Base-by-base conservation (phyloP, 2,888 invertebrate genomes). In the Stramonita haemastoma region DNA sequence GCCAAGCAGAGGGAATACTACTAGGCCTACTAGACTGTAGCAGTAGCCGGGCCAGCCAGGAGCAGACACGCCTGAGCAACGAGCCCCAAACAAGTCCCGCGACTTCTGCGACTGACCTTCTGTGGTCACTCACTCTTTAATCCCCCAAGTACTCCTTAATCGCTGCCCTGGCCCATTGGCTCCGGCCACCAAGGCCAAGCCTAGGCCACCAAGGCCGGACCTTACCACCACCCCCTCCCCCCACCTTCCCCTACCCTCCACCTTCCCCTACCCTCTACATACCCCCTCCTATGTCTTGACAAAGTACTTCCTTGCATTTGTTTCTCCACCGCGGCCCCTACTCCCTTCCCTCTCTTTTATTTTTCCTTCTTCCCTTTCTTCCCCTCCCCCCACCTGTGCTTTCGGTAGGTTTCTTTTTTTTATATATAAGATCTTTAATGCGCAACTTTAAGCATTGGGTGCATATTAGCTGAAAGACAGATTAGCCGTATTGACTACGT, bases 121-220 rank as follows among this genome's bases (percentile, higher is more conserved):
- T n/a, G 57, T 85, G 84, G 84, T 85, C 84, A 85, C 26, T 85
- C 84, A 85, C 84, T 85, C 84, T 85, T 85, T 85, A 85, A 85
- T 34, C 84, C 84, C 13, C 81, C 81, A 83, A 83, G 32, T 36
- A 83, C 46, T 36, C 36, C 26, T 6, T 83, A 46, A 83, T 46
- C 46, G 36, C 36, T 22, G 46, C 46, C 81, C 32, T 83, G 81
- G 46, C 36, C 26, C 36, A 83, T 83, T 83, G 36, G 81, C 46
- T 46, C 22, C n/a, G 22, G 11, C 22, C 22, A 83, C 81, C 81
- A 83, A 79, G 79, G 79, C 34, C 79, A 79, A 79, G 29, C 79
- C 79, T 32, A 22, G 34, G 79, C 32, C 34, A 79, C 32, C 79
- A 79, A 32, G 32, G 22, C n/a, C 73, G n/a, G 26, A 11, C n/a